Percentiles rank a stretch among this genome's conserved stretches.
phyloP scores from a whole-genome alignment of 2,888 invertebrate genomes.

The Apodemia duryi region DNA sequence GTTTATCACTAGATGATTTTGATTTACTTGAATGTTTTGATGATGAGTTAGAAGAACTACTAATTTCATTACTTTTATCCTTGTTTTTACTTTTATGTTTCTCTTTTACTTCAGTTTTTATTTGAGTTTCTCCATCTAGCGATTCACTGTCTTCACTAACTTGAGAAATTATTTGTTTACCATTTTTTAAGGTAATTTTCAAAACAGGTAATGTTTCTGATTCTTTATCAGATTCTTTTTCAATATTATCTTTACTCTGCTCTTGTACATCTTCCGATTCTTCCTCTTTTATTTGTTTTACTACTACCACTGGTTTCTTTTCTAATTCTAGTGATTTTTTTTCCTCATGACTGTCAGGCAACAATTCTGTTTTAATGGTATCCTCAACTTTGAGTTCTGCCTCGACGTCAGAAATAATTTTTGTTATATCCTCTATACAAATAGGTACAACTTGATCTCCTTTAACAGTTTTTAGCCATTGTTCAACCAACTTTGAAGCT shows the following conservation, averaged over 20 bases:
- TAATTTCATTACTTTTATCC: conserved; percentile 73
- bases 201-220: conserved; percentile 57
- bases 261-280: conserved; percentile 30
- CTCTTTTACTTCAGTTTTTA: conserved; percentile 54
- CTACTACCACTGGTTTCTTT: conserved; percentile 26
- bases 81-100: conserved; percentile 56
- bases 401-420: conserved; percentile 52
- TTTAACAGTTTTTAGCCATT: conserved; percentile 94
- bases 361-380: conserved; percentile 24
- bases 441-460: conserved; percentile 81
- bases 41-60: conserved; percentile 45
- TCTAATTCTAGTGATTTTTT: conserved; percentile 27
- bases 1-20: conserved; percentile 58
- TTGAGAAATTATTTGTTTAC: conserved; percentile 84
- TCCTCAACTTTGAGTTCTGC: conserved; percentile 38
- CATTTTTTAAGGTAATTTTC: conserved; percentile 86
- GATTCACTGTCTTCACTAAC: conserved; percentile 55
- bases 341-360: conserved; percentile 32
- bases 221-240: conserved; percentile 51
- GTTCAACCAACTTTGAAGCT: conserved; percentile 90
- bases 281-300: conserved; percentile 34
- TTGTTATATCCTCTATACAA: conserved; percentile 54
- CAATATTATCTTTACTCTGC: conserved; percentile 19
- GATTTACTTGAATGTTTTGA: conserved; percentile 65
- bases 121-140: conserved; percentile 46